These are phyloP conservation scores for Ligdia adustata DNA, from an alignment of 2,888 invertebrate genomes.

Conservation along the genomic window DNA sequence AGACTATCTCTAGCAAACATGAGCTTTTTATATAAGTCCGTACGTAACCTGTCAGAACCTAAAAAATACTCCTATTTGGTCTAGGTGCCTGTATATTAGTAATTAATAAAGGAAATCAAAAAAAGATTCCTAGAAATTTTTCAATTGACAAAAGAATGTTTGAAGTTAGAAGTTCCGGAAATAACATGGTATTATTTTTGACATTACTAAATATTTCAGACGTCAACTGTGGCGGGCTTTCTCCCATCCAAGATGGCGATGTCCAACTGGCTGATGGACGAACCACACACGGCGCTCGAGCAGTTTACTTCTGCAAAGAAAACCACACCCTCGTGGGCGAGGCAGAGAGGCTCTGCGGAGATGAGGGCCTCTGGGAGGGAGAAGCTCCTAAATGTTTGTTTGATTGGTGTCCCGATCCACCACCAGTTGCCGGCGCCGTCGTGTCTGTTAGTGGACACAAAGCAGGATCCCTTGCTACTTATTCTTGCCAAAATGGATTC, in stretches of 20 bases:
- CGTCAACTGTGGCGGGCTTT: constrained; percentile 90
- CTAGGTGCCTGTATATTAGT: no score
- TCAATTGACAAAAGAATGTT: no score
- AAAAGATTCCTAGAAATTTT: no score
- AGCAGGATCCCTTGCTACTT: constrained; percentile 91
- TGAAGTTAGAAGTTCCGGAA: no score
- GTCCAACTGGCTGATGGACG: constrained; percentile 87
- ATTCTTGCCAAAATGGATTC: constrained; percentile 92
- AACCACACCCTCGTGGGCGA: constrained; percentile 94
- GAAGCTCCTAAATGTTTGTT: constrained; percentile 92
- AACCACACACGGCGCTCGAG: constrained; percentile 91
- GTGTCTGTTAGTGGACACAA: constrained; percentile 89
- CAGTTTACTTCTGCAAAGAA: constrained; percentile 90
- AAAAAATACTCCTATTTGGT: no score
- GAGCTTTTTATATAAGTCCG: no score
- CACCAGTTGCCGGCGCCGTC: constrained; percentile 89
- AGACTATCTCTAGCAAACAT: no score
- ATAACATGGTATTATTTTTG: no score
- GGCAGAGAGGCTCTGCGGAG: constrained; percentile 88
- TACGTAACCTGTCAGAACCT: no score
- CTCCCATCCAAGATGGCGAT: constrained; percentile 88
- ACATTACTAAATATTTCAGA: no score
- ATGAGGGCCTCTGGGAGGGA: constrained; percentile 90
- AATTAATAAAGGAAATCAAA: no score
- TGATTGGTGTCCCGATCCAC: constrained; percentile 95